Evolutionary conservation across 1,140 invertebrate species (phyloP).

Genomic region (Brachionus sp.): DNA sequence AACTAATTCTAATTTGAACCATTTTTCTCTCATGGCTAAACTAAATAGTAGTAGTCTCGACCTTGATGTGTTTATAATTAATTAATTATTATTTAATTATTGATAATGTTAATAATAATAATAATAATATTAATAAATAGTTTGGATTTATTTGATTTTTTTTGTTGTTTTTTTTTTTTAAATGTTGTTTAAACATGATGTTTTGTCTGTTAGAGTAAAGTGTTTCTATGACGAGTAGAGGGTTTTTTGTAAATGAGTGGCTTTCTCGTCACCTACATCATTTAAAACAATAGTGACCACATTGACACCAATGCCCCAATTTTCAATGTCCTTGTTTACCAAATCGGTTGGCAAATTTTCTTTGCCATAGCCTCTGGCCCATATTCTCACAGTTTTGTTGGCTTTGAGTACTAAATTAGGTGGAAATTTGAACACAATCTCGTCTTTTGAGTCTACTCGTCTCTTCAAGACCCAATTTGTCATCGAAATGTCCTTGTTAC

Average conservation of each 20-base stretch:
- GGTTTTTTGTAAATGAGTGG: conserved; percentile 59
- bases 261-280: conserved; percentile 57
- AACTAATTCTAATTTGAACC: neutral
- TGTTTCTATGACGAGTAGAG: conserved; percentile 47
- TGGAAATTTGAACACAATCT: conserved; percentile 41
- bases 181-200: neutral
- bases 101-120: neutral
- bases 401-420: conserved; percentile 22
- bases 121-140: neutral
- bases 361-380: conserved; percentile 40
- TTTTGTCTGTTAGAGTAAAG: neutral
- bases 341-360: conserved; percentile 37
- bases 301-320: conserved; percentile 57
- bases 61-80: too few relatives aligned
- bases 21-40: neutral
- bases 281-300: conserved; percentile 56
- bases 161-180: neutral
- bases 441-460: conserved; percentile 42
- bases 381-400: conserved; percentile 43
- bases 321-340: conserved; percentile 43
- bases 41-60: neutral
- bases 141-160: neutral
- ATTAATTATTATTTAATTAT: too few relatives aligned
- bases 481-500: conserved; percentile 49
- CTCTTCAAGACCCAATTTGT: conserved; percentile 28